Conservation (phyloP, 1,140 invertebrate species). For the Oscheius sp. region DNA sequence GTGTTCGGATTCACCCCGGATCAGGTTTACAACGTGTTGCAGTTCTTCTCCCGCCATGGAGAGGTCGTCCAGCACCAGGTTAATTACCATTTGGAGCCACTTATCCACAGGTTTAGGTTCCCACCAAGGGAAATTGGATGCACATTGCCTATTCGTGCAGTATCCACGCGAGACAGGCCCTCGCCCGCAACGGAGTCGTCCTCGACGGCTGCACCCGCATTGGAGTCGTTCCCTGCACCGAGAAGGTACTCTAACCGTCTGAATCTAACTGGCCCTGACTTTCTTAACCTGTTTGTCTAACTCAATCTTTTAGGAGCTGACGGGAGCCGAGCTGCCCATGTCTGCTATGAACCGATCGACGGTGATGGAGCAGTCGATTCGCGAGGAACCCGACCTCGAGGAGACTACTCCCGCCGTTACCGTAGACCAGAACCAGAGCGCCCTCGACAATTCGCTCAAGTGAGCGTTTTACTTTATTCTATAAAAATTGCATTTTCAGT, state of each 20-base stretch:
- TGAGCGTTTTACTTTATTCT: background rate
- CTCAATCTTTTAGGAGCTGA: background rate
- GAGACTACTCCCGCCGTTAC: background rate
- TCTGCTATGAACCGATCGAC: background rate
- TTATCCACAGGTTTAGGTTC: background rate
- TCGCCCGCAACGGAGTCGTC: slow-evolving; percentile 7
- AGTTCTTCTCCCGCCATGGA: slow-evolving; percentile 13
- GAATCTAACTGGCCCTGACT: no score
- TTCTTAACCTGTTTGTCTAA: no score
- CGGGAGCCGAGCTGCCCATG: background rate
- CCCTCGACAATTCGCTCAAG: background rate
- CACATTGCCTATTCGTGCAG: slow-evolving; percentile 14
- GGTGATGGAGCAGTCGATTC: background rate
- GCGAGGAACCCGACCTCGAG: background rate
- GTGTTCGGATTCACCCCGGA: slow-evolving; percentile 22
- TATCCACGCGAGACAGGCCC: slow-evolving; percentile 12
- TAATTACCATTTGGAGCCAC: background rate
- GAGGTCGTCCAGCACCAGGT: slow-evolving; percentile 21
- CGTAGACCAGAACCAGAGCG: background rate
- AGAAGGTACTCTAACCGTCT: slow-evolving; percentile 1
- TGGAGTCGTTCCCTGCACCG: slow-evolving; percentile 10
- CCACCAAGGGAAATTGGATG: slow-evolving; percentile 24
- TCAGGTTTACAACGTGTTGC: slow-evolving; percentile 1
- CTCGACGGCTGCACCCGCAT: slow-evolving; percentile 9
- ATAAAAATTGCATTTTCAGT: background rate